Conservation (phyloP, 2,797 vertebrate genomes). For the Eptatretus atami region DNA sequence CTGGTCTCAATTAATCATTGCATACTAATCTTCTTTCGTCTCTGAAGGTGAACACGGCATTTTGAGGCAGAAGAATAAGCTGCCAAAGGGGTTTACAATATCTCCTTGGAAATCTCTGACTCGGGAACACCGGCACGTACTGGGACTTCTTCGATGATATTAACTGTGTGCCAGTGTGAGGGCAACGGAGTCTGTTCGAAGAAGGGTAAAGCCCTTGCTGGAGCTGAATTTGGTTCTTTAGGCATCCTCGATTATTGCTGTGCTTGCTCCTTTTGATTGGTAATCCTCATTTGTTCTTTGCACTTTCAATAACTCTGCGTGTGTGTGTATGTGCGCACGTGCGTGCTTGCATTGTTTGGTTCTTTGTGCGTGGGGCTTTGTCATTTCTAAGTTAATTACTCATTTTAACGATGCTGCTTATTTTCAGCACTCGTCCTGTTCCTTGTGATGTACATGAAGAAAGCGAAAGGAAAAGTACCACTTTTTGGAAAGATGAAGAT, state of each 20-base stretch:
- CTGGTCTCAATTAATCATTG: too few species aligned
- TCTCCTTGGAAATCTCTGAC: constrained; percentile 3
- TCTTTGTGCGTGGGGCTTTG: too few species aligned
- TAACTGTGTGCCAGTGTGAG: constrained; percentile 2
- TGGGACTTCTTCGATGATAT: not conserved
- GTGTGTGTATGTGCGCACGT: too few species aligned
- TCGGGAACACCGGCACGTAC: constrained; percentile 3
- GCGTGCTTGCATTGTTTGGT: too few species aligned
- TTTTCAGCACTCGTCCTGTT: not conserved
- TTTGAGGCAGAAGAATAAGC: not conserved
- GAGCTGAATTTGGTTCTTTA: not conserved
- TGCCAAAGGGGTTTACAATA: not conserved
- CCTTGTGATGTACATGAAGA: constrained; percentile 1
- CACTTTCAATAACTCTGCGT: too few species aligned
- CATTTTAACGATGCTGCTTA: too few species aligned
- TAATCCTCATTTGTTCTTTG: not conserved
- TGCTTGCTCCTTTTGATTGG: not conserved
- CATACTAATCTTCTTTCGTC: too few species aligned
- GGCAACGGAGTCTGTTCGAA: constrained; percentile 3
- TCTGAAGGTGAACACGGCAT: too few species aligned
- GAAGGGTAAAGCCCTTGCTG: not conserved
- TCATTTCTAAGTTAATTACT: too few species aligned
- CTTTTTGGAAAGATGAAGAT: not conserved
- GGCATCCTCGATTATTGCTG: constrained; percentile 4
- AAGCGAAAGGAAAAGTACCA: too few species aligned